phyloP scores from a whole-genome alignment of 2,797 vertebrate genomes.

The Melanotaenia maccullochi region DNA sequence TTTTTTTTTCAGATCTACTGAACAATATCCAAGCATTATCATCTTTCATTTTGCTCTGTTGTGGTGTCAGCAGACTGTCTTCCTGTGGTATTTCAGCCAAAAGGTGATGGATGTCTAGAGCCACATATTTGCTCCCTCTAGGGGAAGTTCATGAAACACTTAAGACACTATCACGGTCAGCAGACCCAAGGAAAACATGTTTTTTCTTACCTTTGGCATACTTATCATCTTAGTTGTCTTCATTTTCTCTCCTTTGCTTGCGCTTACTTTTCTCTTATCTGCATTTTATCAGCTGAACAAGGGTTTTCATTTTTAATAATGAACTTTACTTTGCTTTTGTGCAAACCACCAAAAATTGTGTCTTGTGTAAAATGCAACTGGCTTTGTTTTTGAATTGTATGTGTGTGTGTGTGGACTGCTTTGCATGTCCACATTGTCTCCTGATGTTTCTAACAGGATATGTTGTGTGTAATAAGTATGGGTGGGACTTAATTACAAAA shows the following conservation, averaged over 20 bases:
- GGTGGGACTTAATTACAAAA: too few species aligned
- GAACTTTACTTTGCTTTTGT: too few species aligned
- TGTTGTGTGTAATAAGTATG: too few species aligned
- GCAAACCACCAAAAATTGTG: too few species aligned
- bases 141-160: conserved; percentile 61
- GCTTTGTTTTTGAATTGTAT: too few species aligned
- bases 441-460: too few species aligned
- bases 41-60: conserved; percentile 24
- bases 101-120: conserved; percentile 68
- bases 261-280: conserved; percentile 10
- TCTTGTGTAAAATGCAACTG: too few species aligned
- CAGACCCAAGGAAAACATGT: conserved; percentile 51
- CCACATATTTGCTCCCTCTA: conserved; percentile 53
- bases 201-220: conserved; percentile 39
- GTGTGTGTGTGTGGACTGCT: too few species aligned
- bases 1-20: conserved; percentile 18
- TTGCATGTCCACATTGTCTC: too few species aligned
- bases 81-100: conserved; percentile 58
- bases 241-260: conserved; percentile 13
- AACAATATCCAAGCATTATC: conserved; percentile 42
- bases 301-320: background rate
- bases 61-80: conserved; percentile 71
- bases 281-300: conserved; percentile 11
- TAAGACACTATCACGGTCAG: conserved; percentile 60
- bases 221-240: conserved; percentile 37